Evolutionary conservation across 2,888 invertebrate species (phyloP).

Genomic region (Mythimna pallens): DNA sequence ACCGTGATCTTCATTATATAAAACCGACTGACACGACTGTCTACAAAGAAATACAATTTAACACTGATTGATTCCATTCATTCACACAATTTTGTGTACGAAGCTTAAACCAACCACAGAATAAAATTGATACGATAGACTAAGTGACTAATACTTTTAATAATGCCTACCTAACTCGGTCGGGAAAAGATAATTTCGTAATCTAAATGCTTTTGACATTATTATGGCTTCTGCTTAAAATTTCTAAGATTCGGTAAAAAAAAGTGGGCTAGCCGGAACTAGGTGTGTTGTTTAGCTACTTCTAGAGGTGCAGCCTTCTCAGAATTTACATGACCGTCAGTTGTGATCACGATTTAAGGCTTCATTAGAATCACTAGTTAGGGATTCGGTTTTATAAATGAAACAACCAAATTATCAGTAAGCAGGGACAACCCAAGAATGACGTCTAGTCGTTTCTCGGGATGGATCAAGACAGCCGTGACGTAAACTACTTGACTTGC

Average conservation of each 20-base stretch:
- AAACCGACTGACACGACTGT: conserved; percentile 14
- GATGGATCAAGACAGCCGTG: no score
- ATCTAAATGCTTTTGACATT: background rate
- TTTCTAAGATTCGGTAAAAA: conserved; percentile 1
- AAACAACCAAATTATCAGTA: no score
- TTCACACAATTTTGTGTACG: conserved; percentile 30
- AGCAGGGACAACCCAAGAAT: no score
- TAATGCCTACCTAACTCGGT: conserved; percentile 11
- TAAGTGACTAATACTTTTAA: conserved; percentile 21
- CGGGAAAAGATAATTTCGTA: conserved; percentile 17
- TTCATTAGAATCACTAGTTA: no score
- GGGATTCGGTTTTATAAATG: no score
- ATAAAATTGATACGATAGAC: conserved; percentile 13
- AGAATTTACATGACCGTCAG: background rate
- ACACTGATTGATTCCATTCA: conserved; percentile 24
- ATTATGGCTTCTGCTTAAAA: background rate
- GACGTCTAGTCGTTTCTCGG: no score
- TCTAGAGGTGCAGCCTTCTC: background rate
- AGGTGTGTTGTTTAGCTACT: background rate
- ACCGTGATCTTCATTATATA: conserved; percentile 40
- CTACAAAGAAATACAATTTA: background rate
- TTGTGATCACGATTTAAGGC: no score
- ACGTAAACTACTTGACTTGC: no score
- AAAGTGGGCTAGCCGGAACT: conserved; percentile 7
- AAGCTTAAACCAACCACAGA: conserved; percentile 35